Conservation (phyloP, 1,140 invertebrate genomes). For the Paramacrobiotus metropolitanus region DNA sequence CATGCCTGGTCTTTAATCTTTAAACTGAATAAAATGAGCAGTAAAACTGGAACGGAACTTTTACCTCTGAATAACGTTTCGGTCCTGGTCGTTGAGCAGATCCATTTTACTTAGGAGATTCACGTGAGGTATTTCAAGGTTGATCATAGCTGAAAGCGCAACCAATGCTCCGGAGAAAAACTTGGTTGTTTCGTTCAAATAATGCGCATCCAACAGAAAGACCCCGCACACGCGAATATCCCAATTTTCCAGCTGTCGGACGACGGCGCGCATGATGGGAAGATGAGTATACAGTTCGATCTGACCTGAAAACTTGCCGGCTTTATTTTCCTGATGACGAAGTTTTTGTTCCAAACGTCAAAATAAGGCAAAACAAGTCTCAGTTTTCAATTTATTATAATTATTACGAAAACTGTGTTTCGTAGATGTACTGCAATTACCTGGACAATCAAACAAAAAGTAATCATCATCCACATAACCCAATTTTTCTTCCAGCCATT, state of each 20-base stretch:
- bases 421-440: slow-evolving; percentile 13
- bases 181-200: slow-evolving; percentile 82
- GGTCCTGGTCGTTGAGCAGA: slow-evolving; percentile 52
- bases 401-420: no score
- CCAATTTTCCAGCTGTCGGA: slow-evolving; percentile 46
- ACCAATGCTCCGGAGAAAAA: slow-evolving; percentile 83
- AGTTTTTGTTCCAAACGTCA: no score
- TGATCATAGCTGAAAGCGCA: slow-evolving; percentile 84
- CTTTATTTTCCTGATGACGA: no score
- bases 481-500: slow-evolving; percentile 68
- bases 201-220: slow-evolving; percentile 83
- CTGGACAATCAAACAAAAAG: slow-evolving; percentile 93
- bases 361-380: no score
- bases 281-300: slow-evolving; percentile 95
- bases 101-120: slow-evolving; percentile 92
- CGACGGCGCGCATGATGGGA: slow-evolving; percentile 56
- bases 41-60: no score
- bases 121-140: slow-evolving; percentile 73
- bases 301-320: slow-evolving; percentile 43
- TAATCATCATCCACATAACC: slow-evolving; percentile 58
- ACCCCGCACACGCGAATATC: slow-evolving; percentile 74
- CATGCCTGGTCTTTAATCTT: no score
- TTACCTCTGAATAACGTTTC: slow-evolving; percentile 48
- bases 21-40: no score
- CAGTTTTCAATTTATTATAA: no score